A percentile compares a stretch with the other conserved stretches of the same genome.
Conservation (phyloP, 2,113 vertebrate species). For the Psammodynastes pulverulentus region DNA sequence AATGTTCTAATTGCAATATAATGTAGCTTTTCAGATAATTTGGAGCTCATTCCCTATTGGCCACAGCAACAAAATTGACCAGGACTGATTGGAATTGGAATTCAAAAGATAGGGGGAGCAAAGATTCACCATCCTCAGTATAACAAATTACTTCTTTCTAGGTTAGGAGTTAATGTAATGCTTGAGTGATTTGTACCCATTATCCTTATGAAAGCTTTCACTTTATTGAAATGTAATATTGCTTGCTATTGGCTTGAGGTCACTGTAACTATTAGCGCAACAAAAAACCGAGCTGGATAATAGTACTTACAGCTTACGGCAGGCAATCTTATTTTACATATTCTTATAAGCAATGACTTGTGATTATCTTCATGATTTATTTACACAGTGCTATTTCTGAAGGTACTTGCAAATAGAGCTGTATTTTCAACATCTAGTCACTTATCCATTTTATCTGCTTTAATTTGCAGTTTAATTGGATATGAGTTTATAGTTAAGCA, state of each 20-base stretch:
- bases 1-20: neutral
- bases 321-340: conserved; percentile 4
- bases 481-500: neutral
- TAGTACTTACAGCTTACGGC: neutral
- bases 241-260: neutral
- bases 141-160: neutral
- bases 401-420: neutral
- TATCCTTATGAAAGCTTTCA: neutral
- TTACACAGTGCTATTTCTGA: conserved; percentile 6
- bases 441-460: conserved; percentile 4
- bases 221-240: conserved; percentile 8
- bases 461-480: neutral
- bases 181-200: neutral
- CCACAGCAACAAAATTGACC: neutral
- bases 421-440: neutral
- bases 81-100: neutral
- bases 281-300: neutral
- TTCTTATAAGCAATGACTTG: neutral
- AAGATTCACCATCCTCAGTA: neutral
- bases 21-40: neutral
- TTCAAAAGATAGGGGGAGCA: neutral
- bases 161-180: neutral
- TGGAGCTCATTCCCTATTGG: neutral
- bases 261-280: neutral
- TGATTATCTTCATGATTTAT: conserved; percentile 4